A percentile compares a stretch with the other conserved stretches of the same genome.
Evolutionary conservation across 2,113 vertebrate species (phyloP).

Genomic region (crab-eating macaque (Macaca fascicularis)): T2T-MFA8v1.1 NC_088380.1:9608001-9608500

Average conservation of each 20-base stretch:
- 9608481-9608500: too few species aligned
- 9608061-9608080: neutral
- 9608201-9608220: neutral
- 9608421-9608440: neutral
- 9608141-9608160: rapidly evolving
- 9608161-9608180: neutral
- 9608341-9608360: neutral
- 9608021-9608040: neutral
- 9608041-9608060: neutral
- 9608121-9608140: too few species aligned
- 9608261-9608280: neutral
- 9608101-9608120: neutral
- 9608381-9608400: neutral
- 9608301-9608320: too few species aligned
- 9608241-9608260: neutral
- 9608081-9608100: neutral
- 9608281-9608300: too few species aligned
- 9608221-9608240: neutral
- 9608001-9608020: neutral
- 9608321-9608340: neutral
- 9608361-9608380: neutral
- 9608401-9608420: neutral
- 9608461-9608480: too few species aligned
- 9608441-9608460: neutral
- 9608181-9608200: neutral